Conservation (phyloP, 1,140 invertebrate species). For the Prorops nasuta region DNA sequence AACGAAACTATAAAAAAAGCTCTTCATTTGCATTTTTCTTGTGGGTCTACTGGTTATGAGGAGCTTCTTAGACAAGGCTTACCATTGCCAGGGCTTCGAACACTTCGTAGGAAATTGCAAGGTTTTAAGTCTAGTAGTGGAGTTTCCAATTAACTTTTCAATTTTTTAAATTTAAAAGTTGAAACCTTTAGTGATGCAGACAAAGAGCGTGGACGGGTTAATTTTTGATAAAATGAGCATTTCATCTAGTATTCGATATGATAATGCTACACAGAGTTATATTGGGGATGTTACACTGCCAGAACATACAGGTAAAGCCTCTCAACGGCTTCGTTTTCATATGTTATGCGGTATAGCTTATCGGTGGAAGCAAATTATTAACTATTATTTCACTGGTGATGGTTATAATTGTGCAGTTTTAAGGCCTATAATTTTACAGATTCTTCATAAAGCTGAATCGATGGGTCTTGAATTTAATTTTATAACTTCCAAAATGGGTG, state of each 20-base stretch:
- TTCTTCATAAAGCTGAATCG: constrained; percentile 3
- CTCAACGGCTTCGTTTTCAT: constrained; percentile 16
- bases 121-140: too few species aligned
- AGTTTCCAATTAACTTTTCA: too few species aligned
- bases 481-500: constrained; percentile 11
- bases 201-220: too few species aligned
- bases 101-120: not conserved
- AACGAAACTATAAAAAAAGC: constrained; percentile 7
- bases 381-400: constrained; percentile 14
- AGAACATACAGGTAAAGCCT: constrained; percentile 7
- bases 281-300: constrained; percentile 14
- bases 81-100: constrained; percentile 3
- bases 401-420: constrained; percentile 5
- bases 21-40: constrained; percentile 1
- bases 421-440: too few species aligned
- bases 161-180: too few species aligned
- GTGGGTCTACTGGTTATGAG: constrained; percentile 4
- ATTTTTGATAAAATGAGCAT: too few species aligned
- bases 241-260: too few species aligned
- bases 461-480: constrained; percentile 1
- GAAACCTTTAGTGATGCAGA: too few species aligned
- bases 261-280: constrained; percentile 10
- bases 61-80: constrained; percentile 5
- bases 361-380: constrained; percentile 21
- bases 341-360: constrained; percentile 10